Evolutionary conservation across 2,888 invertebrate species (phyloP), one percentile per base, ranked within the genome.

Genomic region (Agonopterix alstromeriana): DNA sequence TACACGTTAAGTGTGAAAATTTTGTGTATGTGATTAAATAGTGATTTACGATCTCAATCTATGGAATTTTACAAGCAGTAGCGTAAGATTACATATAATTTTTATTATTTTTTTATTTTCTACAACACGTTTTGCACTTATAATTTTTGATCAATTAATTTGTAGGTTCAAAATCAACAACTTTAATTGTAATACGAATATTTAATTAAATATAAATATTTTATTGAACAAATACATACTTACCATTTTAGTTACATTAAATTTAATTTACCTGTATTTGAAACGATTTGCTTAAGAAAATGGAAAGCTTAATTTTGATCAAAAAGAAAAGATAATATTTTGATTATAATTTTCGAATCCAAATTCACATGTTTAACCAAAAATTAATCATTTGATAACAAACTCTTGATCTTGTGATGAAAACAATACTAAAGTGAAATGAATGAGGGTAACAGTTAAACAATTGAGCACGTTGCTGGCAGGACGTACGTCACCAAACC

Each of bases 11-110:
- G 73, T 82, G 85, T 85, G 84, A 76, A 78, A 81, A 69, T 67
- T 72, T 70, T 84, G 85, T 86, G 83, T 70, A 73, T 72, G 87
- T 87, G 87, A 77, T 73, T 57, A 67, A 61, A 71, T 72, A 72
- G 83, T 86, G 84, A 75, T 73, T 73, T 67, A 70, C 71, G 67
- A 63, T 70, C 68, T 60, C 53, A 73, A 64, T 69, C 72, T 73
- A 67, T 83, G 87, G 87, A 86, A 76, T 83, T 75, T 77, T 70
- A 67, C 77, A 67, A 63, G 70, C 68, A 67, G 67, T 78, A 73
- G 75, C 73, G 87, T 87, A 87, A 86, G 87, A 83, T 68, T 77
- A 74, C 67, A 74, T 69, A 65, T 67, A 74, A 61, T 63, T 72
- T 65, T 58, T 53, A 61, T 58, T 53, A 58, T 48, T 59, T 54